These are phyloP conservation scores for Drosophila burlai DNA, from an alignment of 1,140 invertebrate species.

Conservation along the genomic window DNA sequence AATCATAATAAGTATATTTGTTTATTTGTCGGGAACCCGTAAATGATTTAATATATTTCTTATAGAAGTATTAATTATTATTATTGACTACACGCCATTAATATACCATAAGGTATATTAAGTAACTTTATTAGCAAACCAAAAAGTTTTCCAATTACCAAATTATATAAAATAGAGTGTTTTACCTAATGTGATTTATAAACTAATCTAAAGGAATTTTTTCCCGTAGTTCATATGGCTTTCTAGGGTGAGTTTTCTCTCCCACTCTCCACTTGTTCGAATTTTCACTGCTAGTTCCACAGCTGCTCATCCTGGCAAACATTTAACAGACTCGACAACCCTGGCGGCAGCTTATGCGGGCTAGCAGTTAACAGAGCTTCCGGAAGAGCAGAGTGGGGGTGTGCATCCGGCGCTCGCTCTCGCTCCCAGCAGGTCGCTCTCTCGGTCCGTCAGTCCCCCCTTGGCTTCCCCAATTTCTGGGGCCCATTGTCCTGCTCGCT, in stretches of 20 bases:
- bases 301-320: neutral
- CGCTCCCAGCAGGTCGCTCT: slow-evolving; percentile 6
- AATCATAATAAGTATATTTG: too few species aligned
- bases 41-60: too few species aligned
- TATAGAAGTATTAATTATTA: too few species aligned
- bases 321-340: slow-evolving; percentile 23
- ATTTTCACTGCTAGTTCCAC: neutral
- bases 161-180: neutral
- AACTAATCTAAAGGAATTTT: neutral
- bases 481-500: slow-evolving; percentile 22
- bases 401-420: slow-evolving; percentile 33
- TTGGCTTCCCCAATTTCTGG: neutral
- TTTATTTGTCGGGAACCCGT: too few species aligned
- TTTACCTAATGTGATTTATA: neutral
- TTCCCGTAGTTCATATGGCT: neutral
- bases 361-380: slow-evolving; percentile 48
- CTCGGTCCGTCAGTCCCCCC: neutral
- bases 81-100: too few species aligned
- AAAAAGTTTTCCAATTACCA: neutral
- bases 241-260: neutral
- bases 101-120: too few species aligned
- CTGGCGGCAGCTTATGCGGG: slow-evolving; percentile 12
- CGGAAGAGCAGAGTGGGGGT: slow-evolving; percentile 12
- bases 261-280: slow-evolving; percentile 1
- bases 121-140: too few species aligned